These are phyloP conservation scores for Drosophila greeni DNA, from an alignment of 2,888 invertebrate genomes.

Conservation along the genomic window DNA sequence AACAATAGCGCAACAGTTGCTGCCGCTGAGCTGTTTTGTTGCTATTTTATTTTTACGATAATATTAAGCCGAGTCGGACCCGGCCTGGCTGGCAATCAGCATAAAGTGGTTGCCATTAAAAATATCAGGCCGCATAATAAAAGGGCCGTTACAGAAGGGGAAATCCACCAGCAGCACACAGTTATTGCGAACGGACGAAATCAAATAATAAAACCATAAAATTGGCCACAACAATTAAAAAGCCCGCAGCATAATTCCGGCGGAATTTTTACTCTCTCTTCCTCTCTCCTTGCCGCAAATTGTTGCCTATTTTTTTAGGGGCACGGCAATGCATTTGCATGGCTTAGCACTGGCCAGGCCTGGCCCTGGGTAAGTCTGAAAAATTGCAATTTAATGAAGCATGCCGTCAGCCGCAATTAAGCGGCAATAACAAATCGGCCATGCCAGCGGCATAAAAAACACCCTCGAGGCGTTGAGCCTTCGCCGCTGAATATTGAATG, in stretches of 20 bases:
- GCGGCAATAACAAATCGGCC: constrained; percentile 48
- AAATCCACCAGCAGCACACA: constrained; percentile 4
- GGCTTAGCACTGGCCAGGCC: constrained; percentile 44
- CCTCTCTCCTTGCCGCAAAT: neutral
- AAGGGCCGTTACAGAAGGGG: constrained; percentile 51
- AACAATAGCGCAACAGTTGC: constrained; percentile 62
- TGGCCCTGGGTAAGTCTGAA: constrained; percentile 21
- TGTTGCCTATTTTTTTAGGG: constrained; percentile 49
- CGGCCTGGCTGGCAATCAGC: constrained; percentile 63
- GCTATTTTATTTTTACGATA: constrained; percentile 65
- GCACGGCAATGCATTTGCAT: constrained; percentile 54
- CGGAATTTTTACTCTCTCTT: constrained; percentile 23
- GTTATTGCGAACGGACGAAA: constrained; percentile 47
- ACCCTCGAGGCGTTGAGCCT: constrained; percentile 9
- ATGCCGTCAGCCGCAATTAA: constrained; percentile 65
- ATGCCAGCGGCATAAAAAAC: constrained; percentile 20
- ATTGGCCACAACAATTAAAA: constrained; percentile 67
- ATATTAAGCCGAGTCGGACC: constrained; percentile 57
- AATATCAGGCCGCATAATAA: constrained; percentile 71
- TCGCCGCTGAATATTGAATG: constrained; percentile 18
- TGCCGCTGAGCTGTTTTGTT: constrained; percentile 35
- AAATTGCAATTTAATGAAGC: constrained; percentile 70
- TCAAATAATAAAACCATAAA: constrained; percentile 72
- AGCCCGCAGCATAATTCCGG: constrained; percentile 48
- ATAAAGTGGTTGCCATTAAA: constrained; percentile 71